phyloP scores from a whole-genome alignment of 1,140 invertebrate species.

The Wasmannia auropunctata region DNA sequence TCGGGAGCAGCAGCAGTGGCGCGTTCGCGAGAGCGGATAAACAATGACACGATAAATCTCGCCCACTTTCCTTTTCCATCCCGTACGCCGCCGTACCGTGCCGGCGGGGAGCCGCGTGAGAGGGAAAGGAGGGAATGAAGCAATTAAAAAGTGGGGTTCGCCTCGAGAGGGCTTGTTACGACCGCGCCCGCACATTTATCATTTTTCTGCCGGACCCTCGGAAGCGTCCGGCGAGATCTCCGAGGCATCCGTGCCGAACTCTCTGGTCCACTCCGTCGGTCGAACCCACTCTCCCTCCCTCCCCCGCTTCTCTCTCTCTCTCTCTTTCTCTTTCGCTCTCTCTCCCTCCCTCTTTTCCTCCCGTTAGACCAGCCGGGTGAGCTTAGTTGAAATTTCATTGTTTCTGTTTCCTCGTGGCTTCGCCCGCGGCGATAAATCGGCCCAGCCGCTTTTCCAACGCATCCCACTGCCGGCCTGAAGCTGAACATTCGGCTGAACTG shows the following conservation, averaged over 20 bases:
- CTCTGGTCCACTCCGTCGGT: conserved; percentile 10
- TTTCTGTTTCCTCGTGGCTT: conserved; percentile 64
- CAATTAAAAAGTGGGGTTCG: conserved; percentile 82
- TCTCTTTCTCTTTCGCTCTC: too few species aligned
- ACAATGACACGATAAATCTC: conserved; percentile 72
- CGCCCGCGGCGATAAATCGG: conserved; percentile 65
- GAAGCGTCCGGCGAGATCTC: conserved; percentile 64
- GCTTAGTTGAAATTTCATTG: conserved; percentile 73
- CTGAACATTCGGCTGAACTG: conserved; percentile 28
- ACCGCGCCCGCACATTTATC: conserved; percentile 80
- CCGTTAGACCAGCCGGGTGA: not conserved
- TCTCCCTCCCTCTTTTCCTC: not conserved
- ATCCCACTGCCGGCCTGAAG: conserved; percentile 10
- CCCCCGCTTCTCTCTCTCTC: not conserved
- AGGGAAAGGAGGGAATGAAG: conserved; percentile 67
- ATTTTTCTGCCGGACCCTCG: conserved; percentile 76
- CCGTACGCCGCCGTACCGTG: conserved; percentile 3
- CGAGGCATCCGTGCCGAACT: conserved; percentile 58
- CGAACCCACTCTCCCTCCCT: too few species aligned
- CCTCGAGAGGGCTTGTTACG: conserved; percentile 81
- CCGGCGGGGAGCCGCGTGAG: conserved; percentile 14
- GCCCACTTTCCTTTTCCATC: conserved; percentile 43
- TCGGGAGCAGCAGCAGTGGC: conserved; percentile 17
- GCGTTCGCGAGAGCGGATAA: conserved; percentile 60
- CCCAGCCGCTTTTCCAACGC: conserved; percentile 57